Evolutionary conservation across 2,888 invertebrate species (phyloP).

Genomic region (Heliconius erato): DNA sequence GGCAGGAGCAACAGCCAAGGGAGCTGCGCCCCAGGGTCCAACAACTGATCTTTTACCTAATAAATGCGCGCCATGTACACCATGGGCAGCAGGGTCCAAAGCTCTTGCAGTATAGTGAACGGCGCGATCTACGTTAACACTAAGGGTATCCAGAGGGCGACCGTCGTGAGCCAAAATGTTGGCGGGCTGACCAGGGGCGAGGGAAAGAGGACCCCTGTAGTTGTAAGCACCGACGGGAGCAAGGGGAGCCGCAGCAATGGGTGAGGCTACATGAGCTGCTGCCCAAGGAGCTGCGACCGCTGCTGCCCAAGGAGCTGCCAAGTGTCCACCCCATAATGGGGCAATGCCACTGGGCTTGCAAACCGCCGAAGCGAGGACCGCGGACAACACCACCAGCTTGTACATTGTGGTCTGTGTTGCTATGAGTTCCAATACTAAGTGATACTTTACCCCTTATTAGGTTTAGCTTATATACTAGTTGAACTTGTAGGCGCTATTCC

Average conservation of each 20-base stretch:
- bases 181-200: slow-evolving; percentile 79
- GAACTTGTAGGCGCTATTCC: slow-evolving; percentile 71
- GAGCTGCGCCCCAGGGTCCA: slow-evolving; percentile 58
- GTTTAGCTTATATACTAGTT: slow-evolving; percentile 75
- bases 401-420: slow-evolving; percentile 85
- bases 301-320: slow-evolving; percentile 48
- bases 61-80: slow-evolving; percentile 59
- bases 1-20: slow-evolving; percentile 61
- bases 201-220: slow-evolving; percentile 79
- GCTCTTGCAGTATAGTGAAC: slow-evolving; percentile 76
- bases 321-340: slow-evolving; percentile 47
- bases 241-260: slow-evolving; percentile 59
- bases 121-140: slow-evolving; percentile 79
- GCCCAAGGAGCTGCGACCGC: slow-evolving; percentile 62
- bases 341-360: slow-evolving; percentile 75
- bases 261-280: slow-evolving; percentile 65
- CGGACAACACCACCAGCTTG: slow-evolving; percentile 88
- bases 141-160: slow-evolving; percentile 80
- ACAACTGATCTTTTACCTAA: slow-evolving; percentile 76
- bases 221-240: slow-evolving; percentile 68
- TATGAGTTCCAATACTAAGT: slow-evolving; percentile 68
- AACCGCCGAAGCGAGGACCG: slow-evolving; percentile 85
- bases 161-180: slow-evolving; percentile 78
- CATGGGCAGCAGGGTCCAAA: slow-evolving; percentile 60
- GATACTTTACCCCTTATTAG: slow-evolving; percentile 64